Evolutionary conservation across 2,888 invertebrate genomes (phyloP).

Genomic region (Latrodectus hesperus): DNA sequence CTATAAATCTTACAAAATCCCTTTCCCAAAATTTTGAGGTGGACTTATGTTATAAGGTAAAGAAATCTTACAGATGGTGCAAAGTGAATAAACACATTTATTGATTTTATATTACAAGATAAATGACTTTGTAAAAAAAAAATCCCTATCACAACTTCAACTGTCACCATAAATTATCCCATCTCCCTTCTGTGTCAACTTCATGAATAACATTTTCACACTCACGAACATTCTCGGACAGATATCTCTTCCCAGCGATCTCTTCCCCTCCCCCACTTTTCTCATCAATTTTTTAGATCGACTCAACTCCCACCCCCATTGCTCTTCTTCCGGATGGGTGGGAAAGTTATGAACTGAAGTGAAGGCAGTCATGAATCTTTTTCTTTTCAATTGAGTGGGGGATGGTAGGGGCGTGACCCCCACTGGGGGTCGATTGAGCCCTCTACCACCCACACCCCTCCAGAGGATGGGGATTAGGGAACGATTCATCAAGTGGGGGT

Average conservation of each 20-base stretch:
- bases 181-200: neutral
- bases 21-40: too few species aligned
- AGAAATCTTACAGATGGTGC: too few species aligned
- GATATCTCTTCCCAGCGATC: neutral
- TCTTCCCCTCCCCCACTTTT: neutral
- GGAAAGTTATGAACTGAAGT: conserved; percentile 21
- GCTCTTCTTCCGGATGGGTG: neutral
- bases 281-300: neutral
- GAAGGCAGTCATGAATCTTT: conserved; percentile 46
- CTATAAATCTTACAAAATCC: too few species aligned
- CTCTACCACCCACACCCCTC: conserved; percentile 6
- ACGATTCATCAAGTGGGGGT: conserved; percentile 51
- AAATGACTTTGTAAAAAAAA: too few species aligned
- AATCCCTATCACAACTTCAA: too few species aligned
- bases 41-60: too few species aligned
- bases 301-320: neutral
- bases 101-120: too few species aligned
- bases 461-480: conserved; percentile 3
- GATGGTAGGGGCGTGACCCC: conserved; percentile 40
- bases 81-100: too few species aligned
- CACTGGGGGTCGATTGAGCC: neutral
- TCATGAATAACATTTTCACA: conserved; percentile 48
- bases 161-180: too few species aligned
- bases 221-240: conserved; percentile 30
- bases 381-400: conserved; percentile 36